Evolutionary conservation across 2,113 vertebrate species (phyloP).

Genomic region (Labeo catla): DNA sequence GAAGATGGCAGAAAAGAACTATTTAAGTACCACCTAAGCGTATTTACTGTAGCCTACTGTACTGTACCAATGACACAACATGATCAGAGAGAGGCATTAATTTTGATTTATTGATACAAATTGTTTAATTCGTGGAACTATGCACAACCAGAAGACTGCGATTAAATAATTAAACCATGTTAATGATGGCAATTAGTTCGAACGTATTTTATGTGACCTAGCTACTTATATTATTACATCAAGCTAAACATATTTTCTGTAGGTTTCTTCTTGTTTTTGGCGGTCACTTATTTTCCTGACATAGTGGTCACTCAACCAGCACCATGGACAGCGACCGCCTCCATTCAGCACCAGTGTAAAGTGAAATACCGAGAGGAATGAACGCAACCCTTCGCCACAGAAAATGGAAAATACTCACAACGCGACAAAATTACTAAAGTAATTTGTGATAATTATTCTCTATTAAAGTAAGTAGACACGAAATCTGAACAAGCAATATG

Average conservation of each 20-base stretch:
- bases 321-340: neutral
- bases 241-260: neutral
- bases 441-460: too few species aligned
- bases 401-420: too few species aligned
- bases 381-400: too few species aligned
- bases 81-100: neutral
- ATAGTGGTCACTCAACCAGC: neutral
- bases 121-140: neutral
- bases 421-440: too few species aligned
- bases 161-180: neutral
- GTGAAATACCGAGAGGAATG: too few species aligned
- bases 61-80: neutral
- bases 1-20: neutral
- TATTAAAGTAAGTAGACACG: too few species aligned
- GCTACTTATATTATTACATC: neutral
- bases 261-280: neutral
- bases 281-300: neutral
- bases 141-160: neutral
- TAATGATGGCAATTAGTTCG: neutral
- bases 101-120: neutral
- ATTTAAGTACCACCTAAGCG: neutral
- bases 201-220: neutral
- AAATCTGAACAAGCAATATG: too few species aligned
- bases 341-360: neutral
- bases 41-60: too few species aligned